Evolutionary conservation across 1,140 invertebrate genomes (phyloP).

Genomic region (Nasonia longicornis): DNA sequence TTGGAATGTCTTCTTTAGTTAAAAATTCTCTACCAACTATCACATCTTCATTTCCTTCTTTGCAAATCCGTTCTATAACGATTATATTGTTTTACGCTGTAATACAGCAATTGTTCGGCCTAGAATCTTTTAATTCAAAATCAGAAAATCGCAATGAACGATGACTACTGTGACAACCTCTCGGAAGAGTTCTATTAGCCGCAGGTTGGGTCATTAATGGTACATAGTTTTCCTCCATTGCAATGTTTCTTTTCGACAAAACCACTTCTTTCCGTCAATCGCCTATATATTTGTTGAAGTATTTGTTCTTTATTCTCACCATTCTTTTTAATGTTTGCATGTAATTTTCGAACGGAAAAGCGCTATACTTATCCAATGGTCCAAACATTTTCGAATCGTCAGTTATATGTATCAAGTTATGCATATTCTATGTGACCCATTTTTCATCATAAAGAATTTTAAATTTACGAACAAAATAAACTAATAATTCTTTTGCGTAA

Average conservation of each 20-base stretch:
- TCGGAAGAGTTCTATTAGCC: neutral
- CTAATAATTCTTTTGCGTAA: slow-evolving; percentile 37
- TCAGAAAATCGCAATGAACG: neutral
- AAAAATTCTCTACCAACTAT: slow-evolving; percentile 10
- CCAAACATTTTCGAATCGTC: slow-evolving; percentile 40
- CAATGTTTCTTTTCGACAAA: no score
- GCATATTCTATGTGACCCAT: slow-evolving; percentile 42
- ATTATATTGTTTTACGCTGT: neutral
- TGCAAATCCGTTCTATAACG: neutral
- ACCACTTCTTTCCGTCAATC: no score
- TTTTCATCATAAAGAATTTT: slow-evolving; percentile 34
- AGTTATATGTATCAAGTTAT: slow-evolving; percentile 46
- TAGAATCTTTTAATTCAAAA: slow-evolving; percentile 1
- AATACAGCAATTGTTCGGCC: slow-evolving; percentile 34
- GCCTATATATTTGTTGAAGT: no score
- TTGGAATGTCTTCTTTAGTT: neutral
- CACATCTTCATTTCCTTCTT: neutral
- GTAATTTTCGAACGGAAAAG: slow-evolving; percentile 44
- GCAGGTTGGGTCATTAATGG: neutral
- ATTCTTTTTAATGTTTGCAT: slow-evolving; percentile 39
- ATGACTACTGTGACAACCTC: neutral
- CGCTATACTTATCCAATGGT: slow-evolving; percentile 38
- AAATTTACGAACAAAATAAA: slow-evolving; percentile 40
- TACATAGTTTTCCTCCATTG: no score
- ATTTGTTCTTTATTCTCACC: no score